Percentiles rank a stretch among this genome's conserved stretches.
phyloP scores from a whole-genome alignment of 23 tunicate species.

The Phallusia fumigata region DNA sequence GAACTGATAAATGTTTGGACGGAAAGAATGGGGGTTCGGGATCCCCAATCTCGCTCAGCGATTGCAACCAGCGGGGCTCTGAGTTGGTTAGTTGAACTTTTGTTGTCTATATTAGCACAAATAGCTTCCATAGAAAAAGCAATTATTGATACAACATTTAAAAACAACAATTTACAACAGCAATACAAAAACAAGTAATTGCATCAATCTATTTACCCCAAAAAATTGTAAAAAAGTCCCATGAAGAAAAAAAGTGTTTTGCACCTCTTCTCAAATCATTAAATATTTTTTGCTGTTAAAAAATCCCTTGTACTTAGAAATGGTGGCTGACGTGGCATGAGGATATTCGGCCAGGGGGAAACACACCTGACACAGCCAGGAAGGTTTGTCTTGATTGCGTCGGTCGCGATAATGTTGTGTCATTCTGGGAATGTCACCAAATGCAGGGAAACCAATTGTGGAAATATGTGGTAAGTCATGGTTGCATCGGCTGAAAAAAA shows the following conservation, averaged over 20 bases:
- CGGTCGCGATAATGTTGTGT: constrained; percentile 65
- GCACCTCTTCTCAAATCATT: too few species aligned
- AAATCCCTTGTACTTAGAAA: constrained; percentile 14
- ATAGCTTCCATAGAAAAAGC: too few species aligned
- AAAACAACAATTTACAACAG: too few species aligned
- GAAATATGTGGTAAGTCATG: constrained; percentile 84
- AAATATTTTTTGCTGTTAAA: too few species aligned
- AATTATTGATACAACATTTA: too few species aligned
- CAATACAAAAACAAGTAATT: too few species aligned
- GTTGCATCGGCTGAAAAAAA: too few species aligned
- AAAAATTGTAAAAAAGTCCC: too few species aligned
- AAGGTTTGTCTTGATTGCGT: constrained; percentile 90
- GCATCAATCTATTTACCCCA: too few species aligned
- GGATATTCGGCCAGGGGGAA: constrained; percentile 82
- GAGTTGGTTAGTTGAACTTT: not conserved
- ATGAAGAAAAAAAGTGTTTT: too few species aligned
- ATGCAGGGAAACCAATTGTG: constrained; percentile 97
- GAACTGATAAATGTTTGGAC: constrained; percentile 70
- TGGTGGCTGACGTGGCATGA: constrained; percentile 99
- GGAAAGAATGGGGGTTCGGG: constrained; percentile 93
- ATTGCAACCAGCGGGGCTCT: constrained; percentile 32
- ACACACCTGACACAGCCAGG: constrained; percentile 61
- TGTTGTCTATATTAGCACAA: not conserved
- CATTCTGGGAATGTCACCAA: constrained; percentile 97
- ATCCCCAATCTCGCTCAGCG: constrained; percentile 52